Percentiles rank a stretch among this genome's conserved stretches.
Conservation (phyloP, 30 jellyfish, hydroid and myxozoan genomes). For the Pelagia noctiluca region DNA sequence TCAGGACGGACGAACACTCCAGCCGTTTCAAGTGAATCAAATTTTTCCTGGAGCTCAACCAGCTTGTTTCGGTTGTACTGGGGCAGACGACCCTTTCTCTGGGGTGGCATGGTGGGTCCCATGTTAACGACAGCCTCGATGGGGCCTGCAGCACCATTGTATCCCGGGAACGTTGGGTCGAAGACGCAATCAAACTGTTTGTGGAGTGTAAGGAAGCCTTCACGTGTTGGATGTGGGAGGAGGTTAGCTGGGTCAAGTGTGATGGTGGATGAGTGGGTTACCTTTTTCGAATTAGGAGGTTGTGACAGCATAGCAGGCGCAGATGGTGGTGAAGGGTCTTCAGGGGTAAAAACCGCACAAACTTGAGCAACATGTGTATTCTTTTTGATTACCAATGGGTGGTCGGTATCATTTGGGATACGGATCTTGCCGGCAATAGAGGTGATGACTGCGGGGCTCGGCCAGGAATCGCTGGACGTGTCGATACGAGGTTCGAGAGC, state of each 20-base stretch:
- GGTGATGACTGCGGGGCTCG: not conserved
- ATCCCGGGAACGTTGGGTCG: constrained; percentile 62
- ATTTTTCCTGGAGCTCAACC: constrained; percentile 42
- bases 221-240: constrained; percentile 14
- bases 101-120: constrained; percentile 72
- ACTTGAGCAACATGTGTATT: constrained; percentile 38
- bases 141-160: constrained; percentile 70
- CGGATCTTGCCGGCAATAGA: constrained; percentile 9
- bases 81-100: constrained; percentile 60
- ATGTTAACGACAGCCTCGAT: constrained; percentile 61
- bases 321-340: not conserved
- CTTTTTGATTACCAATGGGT: constrained; percentile 2
- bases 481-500: no score
- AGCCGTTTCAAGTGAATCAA: constrained; percentile 58
- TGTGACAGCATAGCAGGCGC: not conserved
- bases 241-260: constrained; percentile 1
- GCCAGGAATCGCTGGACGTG: no score
- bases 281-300: not conserved
- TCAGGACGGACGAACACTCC: constrained; percentile 73
- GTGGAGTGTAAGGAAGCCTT: constrained; percentile 13
- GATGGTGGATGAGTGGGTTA: not conserved
- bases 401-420: constrained; percentile 23
- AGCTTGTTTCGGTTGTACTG: constrained; percentile 51
- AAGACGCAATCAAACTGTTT: constrained; percentile 27
- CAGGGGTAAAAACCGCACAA: not conserved